These are phyloP conservation scores for Hepsetus odoe DNA, from an alignment of 2,113 vertebrate genomes.

Conservation along the genomic window DNA sequence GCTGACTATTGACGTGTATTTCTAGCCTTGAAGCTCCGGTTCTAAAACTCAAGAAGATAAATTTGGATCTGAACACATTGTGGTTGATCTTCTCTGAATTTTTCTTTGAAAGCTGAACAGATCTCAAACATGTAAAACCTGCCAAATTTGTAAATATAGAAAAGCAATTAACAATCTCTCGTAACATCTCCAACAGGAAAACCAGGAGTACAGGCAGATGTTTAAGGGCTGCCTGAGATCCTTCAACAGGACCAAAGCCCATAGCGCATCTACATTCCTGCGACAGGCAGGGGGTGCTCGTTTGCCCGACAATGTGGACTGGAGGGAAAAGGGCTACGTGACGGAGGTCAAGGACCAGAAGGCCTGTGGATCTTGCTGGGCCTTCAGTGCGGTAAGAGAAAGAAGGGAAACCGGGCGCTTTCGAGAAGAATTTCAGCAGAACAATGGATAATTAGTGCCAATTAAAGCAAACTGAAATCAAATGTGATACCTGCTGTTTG, in stretches of 20 bases:
- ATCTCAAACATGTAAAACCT: too few species aligned
- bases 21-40: neutral
- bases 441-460: neutral
- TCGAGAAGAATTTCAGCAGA: too few species aligned
- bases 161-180: neutral
- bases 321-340: constrained; percentile 48
- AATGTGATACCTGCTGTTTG: too few species aligned
- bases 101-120: too few species aligned
- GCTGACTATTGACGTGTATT: neutral
- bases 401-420: neutral
- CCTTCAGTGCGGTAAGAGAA: constrained; percentile 46
- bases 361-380: constrained; percentile 49
- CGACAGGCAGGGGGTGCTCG: neutral
- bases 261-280: constrained; percentile 63
- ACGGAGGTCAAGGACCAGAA: constrained; percentile 48
- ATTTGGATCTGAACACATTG: too few species aligned
- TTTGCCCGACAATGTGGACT: constrained; percentile 58
- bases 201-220: constrained; percentile 72
- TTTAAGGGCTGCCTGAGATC: constrained; percentile 64
- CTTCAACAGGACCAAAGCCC: constrained; percentile 69
- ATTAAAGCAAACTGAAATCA: too few species aligned
- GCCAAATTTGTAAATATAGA: too few species aligned
- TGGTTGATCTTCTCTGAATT: too few species aligned
- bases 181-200: constrained; percentile 60
- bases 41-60: too few species aligned